Conservation (phyloP, 2,113 vertebrate species). For the Scartelaos histophorus region DNA sequence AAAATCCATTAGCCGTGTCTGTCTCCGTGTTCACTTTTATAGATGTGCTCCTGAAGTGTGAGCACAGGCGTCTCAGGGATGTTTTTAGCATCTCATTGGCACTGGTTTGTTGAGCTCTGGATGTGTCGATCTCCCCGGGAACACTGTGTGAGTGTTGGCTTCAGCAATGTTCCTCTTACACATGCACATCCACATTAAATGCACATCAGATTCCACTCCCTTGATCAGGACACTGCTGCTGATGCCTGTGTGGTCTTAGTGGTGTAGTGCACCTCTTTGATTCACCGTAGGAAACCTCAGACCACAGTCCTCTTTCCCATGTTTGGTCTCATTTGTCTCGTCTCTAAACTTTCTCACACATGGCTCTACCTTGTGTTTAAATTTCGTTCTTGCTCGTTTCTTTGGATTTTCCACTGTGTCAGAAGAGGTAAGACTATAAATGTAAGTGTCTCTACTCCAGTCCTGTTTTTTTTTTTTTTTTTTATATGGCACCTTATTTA, state of each 20-base stretch:
- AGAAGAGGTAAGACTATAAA: neutral
- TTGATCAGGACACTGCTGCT: neutral
- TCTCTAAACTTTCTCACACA: slow-evolving; percentile 6
- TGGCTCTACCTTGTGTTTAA: neutral
- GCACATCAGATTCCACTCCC: neutral
- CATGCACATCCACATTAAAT: neutral
- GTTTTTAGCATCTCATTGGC: slow-evolving; percentile 12
- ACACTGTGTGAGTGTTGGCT: neutral
- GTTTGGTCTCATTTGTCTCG: slow-evolving; percentile 11
- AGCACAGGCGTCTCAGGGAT: slow-evolving; percentile 15
- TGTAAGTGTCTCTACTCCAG: neutral
- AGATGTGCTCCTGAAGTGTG: neutral
- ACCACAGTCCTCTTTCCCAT: slow-evolving; percentile 25
- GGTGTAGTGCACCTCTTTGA: slow-evolving; percentile 15
- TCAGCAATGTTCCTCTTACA: neutral
- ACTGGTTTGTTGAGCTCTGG: slow-evolving; percentile 8
- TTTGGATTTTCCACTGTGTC: neutral
- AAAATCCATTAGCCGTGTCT: neutral
- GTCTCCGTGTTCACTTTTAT: neutral
- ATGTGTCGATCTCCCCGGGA: neutral
- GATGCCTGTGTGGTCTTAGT: slow-evolving; percentile 1
- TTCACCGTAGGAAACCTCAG: slow-evolving; percentile 45
- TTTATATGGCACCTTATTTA: too few species aligned
- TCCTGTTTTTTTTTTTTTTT: neutral
- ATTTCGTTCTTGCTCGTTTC: neutral